These are phyloP conservation scores for Poecilia velifera DNA, from an alignment of 2,797 vertebrate genomes.

Conservation along the genomic window DNA sequence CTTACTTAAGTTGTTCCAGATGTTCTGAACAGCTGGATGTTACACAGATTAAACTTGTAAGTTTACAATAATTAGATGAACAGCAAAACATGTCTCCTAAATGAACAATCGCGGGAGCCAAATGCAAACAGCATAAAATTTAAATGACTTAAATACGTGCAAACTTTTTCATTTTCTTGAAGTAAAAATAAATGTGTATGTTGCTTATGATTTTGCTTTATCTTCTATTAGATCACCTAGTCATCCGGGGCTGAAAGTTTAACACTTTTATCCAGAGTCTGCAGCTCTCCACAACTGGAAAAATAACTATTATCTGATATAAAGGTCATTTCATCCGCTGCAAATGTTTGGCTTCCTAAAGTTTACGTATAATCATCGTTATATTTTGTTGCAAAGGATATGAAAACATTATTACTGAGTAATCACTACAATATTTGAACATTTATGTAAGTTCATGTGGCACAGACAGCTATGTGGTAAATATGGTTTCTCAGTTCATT, in stretches of 20 bases:
- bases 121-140: neutral
- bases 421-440: neutral
- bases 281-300: too few species aligned
- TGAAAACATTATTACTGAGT: neutral
- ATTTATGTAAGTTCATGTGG: neutral
- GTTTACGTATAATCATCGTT: neutral
- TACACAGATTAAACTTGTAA: slow-evolving; percentile 54
- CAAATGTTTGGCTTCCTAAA: neutral
- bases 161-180: neutral
- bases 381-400: neutral
- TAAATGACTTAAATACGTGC: neutral
- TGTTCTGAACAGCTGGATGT: slow-evolving; percentile 69
- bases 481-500: neutral
- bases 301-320: neutral
- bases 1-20: slow-evolving; percentile 67
- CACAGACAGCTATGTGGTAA: neutral
- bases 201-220: neutral
- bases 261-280: neutral
- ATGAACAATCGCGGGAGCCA: slow-evolving; percentile 22
- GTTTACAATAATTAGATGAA: slow-evolving; percentile 43
- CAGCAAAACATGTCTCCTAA: slow-evolving; percentile 25
- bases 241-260: neutral
- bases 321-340: neutral
- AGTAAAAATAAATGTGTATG: neutral
- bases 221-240: neutral